Percentiles rank a stretch among this genome's conserved stretches.
These are phyloP conservation scores for Dolichomitus sp. DNA, from an alignment of 2,888 invertebrate genomes.

Conservation along the genomic window DNA sequence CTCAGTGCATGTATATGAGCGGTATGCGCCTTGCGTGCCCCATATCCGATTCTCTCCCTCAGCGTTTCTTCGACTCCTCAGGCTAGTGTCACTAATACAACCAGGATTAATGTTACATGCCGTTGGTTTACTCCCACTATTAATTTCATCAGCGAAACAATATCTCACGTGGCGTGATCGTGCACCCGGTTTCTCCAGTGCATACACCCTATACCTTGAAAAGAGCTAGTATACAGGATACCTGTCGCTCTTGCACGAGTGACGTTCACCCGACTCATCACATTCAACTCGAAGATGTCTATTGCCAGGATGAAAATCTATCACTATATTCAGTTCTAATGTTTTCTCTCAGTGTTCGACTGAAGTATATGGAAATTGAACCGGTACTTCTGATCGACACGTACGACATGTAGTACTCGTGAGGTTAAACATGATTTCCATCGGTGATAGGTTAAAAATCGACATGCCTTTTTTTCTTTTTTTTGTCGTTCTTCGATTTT, in stretches of 20 bases:
- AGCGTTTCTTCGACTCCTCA: conserved; percentile 70
- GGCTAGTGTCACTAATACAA: conserved; percentile 78
- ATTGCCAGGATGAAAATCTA: conserved; percentile 5
- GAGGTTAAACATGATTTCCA: conserved; percentile 10
- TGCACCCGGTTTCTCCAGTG: conserved; percentile 53
- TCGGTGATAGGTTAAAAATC: neutral
- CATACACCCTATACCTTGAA: conserved; percentile 33
- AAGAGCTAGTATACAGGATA: conserved; percentile 39
- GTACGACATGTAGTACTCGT: neutral
- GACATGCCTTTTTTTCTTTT: neutral
- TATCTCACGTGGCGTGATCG: conserved; percentile 78
- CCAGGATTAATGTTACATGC: conserved; percentile 82
- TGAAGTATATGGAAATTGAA: neutral
- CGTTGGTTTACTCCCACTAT: conserved; percentile 79
- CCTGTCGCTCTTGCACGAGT: conserved; percentile 48
- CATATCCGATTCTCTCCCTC: conserved; percentile 40
- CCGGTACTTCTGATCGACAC: conserved; percentile 1
- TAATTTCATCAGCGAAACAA: conserved; percentile 83
- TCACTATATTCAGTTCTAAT: neutral
- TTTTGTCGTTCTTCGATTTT: conserved; percentile 4
- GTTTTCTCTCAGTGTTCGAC: conserved; percentile 6
- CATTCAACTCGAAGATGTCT: neutral
- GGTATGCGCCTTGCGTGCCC: conserved; percentile 29
- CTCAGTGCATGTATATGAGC: too few relatives aligned
- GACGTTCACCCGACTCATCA: conserved; percentile 38